phyloP scores from a whole-genome alignment of 2,888 invertebrate genomes.

The Aporophyla lueneburgensis region DNA sequence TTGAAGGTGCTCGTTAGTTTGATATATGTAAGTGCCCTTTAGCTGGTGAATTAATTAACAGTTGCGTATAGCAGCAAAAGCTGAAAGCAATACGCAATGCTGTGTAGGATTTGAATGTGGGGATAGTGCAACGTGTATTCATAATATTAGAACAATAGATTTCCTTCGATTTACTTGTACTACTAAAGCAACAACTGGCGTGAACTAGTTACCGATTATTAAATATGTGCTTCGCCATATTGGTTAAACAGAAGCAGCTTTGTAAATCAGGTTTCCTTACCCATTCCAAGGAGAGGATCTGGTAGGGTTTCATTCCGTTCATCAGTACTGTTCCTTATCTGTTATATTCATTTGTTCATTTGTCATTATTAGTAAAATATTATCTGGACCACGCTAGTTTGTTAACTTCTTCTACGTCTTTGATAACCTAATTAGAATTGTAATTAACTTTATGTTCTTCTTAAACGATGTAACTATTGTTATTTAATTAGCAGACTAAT shows the following conservation, averaged over 20 bases:
- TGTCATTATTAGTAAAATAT: background rate
- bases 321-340: background rate
- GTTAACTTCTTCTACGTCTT: background rate
- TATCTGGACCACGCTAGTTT: background rate
- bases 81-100: conserved; percentile 31
- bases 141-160: conserved; percentile 51
- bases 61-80: conserved; percentile 11
- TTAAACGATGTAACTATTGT: conserved; percentile 14
- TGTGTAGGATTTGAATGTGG: conserved; percentile 11
- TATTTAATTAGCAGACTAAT: conserved; percentile 23
- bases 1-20: no score
- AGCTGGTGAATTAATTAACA: conserved; percentile 12
- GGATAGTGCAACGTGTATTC: conserved; percentile 18
- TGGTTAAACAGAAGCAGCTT: background rate
- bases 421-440: background rate
- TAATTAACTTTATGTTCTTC: conserved; percentile 1
- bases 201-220: conserved; percentile 38
- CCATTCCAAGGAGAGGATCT: background rate
- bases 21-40: background rate
- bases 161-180: conserved; percentile 35
- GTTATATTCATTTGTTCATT: background rate
- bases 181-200: background rate
- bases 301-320: background rate
- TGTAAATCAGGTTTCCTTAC: background rate
- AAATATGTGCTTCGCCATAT: conserved; percentile 5